Evolutionary conservation across 2,797 vertebrate species (phyloP), one percentile per base, ranked within the genome.

Genomic region (Ceyx erithaca): DNA sequence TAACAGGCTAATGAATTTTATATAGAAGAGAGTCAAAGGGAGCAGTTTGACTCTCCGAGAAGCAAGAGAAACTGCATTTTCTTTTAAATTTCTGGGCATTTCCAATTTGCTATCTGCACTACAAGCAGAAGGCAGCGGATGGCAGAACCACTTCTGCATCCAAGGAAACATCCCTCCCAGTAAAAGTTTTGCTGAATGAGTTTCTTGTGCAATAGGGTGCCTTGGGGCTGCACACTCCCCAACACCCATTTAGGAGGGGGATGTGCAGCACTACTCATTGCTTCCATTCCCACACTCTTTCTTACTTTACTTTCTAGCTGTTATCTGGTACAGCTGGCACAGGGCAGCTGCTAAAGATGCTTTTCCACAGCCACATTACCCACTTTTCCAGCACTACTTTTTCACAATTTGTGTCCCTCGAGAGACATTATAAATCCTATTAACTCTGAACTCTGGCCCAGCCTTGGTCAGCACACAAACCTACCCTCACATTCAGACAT

Each of bases 331-430:
- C 95, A 96, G 95, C 94, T 96, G 94, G 22, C 77, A 76, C 43
- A 52, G 26, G 68, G 30, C 93, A 94, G 94, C 95, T 95, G 86
- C 93, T 86, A 75, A 89, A 89, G 89, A 89, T 40, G 76, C 64
- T 89, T 94, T 90, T 87, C 93, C 3, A 1, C 83, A 80, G 83
- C 86, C 94, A 80, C 85, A 75, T 95, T 82, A 67, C 91, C 85
- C 82, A 35, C 37, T 79, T 92, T 61, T 94, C 79, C 91, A 80
- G 85, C 76, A 40, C 45, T 82, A 28, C 77, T 89, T 89, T 86
- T 96, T 92, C 89, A 94, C 90, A 92, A 89, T 95, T 93, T 94
- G 93, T 80, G 69, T 82, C 81, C 81, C 93, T 94, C 92, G 71
- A 83, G 94, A 93, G 93, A 80, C 43, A 12, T 71, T 75, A 92